A percentile compares a stretch with the other conserved stretches of the same genome.
These are phyloP conservation scores for Gastrophysa polygoni DNA, from an alignment of 2,888 invertebrate species.

Conservation along the genomic window DNA sequence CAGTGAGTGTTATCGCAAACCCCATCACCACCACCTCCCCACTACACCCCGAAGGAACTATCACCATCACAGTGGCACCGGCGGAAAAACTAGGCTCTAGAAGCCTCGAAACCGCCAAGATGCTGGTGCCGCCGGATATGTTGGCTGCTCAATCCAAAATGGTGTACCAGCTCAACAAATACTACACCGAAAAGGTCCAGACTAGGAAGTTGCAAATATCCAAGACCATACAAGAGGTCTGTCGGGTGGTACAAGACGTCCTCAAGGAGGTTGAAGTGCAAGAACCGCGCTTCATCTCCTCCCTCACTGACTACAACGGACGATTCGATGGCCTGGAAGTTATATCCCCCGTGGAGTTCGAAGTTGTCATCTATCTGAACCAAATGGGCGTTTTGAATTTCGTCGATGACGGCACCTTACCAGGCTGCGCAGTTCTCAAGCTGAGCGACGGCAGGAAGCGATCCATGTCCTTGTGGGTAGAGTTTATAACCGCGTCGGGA, in stretches of 20 bases:
- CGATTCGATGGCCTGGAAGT: slow-evolving; percentile 80
- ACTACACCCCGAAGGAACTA: slow-evolving; percentile 29
- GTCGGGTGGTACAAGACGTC: slow-evolving; percentile 81
- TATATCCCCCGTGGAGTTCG: slow-evolving; percentile 78
- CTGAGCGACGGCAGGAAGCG: slow-evolving; percentile 84
- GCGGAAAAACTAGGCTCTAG: slow-evolving; percentile 47
- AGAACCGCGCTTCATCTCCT: slow-evolving; percentile 82
- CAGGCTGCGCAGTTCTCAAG: slow-evolving; percentile 84
- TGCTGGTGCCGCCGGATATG: slow-evolving; percentile 93
- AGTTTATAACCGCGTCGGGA: slow-evolving; percentile 87
- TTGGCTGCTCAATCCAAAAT: slow-evolving; percentile 93
- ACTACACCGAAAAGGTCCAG: slow-evolving; percentile 78
- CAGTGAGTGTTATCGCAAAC: slow-evolving; percentile 21
- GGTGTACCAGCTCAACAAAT: slow-evolving; percentile 87
- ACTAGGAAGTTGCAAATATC: slow-evolving; percentile 71
- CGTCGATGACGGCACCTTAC: slow-evolving; percentile 82
- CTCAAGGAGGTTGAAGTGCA: slow-evolving; percentile 84
- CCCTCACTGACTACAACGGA: slow-evolving; percentile 75
- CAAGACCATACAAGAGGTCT: slow-evolving; percentile 77
- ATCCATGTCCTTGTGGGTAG: slow-evolving; percentile 91
- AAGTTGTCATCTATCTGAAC: slow-evolving; percentile 82
- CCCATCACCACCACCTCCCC: slow-evolving; percentile 34
- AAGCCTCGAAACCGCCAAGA: slow-evolving; percentile 60
- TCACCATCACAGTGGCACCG: slow-evolving; percentile 47
- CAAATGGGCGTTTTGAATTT: slow-evolving; percentile 91